Evolutionary conservation across 2,797 vertebrate genomes (phyloP).

Genomic region (Gadopsis marmoratus): DNA sequence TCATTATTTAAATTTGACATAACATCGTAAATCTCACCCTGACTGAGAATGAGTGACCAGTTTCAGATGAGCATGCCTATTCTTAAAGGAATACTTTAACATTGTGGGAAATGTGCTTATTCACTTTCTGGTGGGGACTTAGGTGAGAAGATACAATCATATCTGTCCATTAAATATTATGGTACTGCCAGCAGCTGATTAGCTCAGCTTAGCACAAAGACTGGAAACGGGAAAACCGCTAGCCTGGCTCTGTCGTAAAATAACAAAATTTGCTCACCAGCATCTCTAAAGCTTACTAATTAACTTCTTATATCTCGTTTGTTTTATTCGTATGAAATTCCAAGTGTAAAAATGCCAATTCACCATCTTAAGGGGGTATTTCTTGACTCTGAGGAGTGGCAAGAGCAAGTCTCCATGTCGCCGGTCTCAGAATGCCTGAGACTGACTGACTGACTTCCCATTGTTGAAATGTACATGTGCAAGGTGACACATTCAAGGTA

Average conservation of each 20-base stretch:
- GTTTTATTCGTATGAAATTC: background rate
- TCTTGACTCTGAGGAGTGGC: background rate
- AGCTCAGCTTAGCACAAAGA: background rate
- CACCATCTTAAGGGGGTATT: background rate
- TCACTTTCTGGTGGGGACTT: background rate
- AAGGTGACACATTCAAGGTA: constrained; percentile 11
- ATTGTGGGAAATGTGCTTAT: background rate
- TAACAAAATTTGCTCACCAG: background rate
- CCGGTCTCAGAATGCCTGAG: background rate
- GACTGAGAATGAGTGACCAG: background rate
- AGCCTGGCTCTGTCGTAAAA: no score
- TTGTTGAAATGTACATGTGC: background rate
- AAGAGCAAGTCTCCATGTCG: background rate
- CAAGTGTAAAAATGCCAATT: no score
- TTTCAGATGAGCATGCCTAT: background rate
- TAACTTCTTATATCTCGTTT: background rate
- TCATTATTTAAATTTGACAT: background rate
- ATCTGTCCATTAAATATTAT: background rate
- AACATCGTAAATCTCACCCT: background rate
- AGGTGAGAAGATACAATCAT: background rate
- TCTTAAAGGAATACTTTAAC: constrained; percentile 5
- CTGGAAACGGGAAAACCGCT: background rate
- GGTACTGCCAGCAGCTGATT: background rate
- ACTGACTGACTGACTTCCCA: background rate
- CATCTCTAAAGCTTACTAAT: background rate